Percentiles rank a stretch among this genome's conserved stretches.
Evolutionary conservation across 2,113 vertebrate genomes (phyloP).

Genomic region (Mola mola): DNA sequence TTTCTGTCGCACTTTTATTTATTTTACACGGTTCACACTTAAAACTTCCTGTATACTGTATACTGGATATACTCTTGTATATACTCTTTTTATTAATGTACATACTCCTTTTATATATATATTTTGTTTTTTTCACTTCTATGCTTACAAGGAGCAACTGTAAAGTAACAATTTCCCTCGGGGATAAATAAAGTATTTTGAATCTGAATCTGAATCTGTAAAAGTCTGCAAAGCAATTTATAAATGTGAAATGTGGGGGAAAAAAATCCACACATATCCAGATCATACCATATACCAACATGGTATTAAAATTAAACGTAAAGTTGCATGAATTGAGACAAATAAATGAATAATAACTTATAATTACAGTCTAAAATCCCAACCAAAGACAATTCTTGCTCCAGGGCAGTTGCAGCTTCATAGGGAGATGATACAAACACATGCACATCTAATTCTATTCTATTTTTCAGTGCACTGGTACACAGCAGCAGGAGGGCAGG

Average conservation of each 20-base stretch:
- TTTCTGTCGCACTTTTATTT: too few species aligned
- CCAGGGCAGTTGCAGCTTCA: background rate
- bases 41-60: too few species aligned
- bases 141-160: too few species aligned
- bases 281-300: background rate
- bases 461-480: constrained; percentile 18
- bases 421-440: constrained; percentile 2
- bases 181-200: too few species aligned
- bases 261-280: background rate
- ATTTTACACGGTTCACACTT: too few species aligned
- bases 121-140: background rate
- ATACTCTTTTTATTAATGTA: too few species aligned
- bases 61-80: too few species aligned
- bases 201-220: too few species aligned
- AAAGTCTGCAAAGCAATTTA: too few species aligned
- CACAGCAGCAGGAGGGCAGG: constrained; percentile 16
- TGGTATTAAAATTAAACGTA: constrained; percentile 20
- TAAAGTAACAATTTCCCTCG: too few species aligned
- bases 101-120: background rate
- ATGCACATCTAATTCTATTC: constrained; percentile 40
- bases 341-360: constrained; percentile 19
- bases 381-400: constrained; percentile 25
- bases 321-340: background rate
- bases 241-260: too few species aligned
- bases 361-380: constrained; percentile 28